Conservation (phyloP, 2,113 vertebrate species). For the Puffinus mauretanicus region DNA sequence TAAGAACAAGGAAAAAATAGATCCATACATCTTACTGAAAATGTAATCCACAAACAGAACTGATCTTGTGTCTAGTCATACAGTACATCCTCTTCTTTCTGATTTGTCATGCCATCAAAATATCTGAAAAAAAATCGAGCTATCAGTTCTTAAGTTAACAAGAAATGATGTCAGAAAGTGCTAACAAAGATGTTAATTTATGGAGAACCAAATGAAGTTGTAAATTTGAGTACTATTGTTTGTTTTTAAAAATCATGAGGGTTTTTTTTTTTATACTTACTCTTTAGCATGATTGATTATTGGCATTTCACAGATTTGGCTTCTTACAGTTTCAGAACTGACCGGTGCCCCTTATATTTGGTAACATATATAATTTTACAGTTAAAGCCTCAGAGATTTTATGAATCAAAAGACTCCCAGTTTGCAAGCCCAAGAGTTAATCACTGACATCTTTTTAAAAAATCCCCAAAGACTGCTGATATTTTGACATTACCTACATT, state of each 20-base stretch:
- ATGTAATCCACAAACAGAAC: conserved; percentile 93
- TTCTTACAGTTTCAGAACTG: conserved; percentile 48
- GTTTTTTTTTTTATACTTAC: conserved; percentile 13
- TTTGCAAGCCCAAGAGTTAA: conserved; percentile 58
- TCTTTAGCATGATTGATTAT: conserved; percentile 36
- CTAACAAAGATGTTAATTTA: conserved; percentile 75
- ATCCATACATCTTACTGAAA: conserved; percentile 97
- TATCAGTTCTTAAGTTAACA: conserved; percentile 81
- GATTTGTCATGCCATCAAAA: conserved; percentile 82
- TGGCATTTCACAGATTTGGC: conserved; percentile 46
- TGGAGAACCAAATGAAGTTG: conserved; percentile 74
- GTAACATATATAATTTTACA: conserved; percentile 39
- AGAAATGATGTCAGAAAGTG: conserved; percentile 74
- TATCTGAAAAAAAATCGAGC: conserved; percentile 75
- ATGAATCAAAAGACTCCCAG: conserved; percentile 60
- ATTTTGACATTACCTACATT: conserved; percentile 57
- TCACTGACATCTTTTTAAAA: conserved; percentile 39
- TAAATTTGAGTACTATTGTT: conserved; percentile 74
- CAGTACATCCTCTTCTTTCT: conserved; percentile 76
- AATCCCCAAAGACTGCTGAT: conserved; percentile 38
- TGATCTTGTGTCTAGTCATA: conserved; percentile 78
- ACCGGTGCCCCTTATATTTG: conserved; percentile 29
- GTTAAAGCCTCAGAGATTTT: conserved; percentile 56
- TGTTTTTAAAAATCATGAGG: conserved; percentile 63
- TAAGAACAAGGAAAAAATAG: conserved; percentile 87